phyloP scores from a whole-genome alignment of 2,113 vertebrate genomes.

The Thymallus thymallus region DNA sequence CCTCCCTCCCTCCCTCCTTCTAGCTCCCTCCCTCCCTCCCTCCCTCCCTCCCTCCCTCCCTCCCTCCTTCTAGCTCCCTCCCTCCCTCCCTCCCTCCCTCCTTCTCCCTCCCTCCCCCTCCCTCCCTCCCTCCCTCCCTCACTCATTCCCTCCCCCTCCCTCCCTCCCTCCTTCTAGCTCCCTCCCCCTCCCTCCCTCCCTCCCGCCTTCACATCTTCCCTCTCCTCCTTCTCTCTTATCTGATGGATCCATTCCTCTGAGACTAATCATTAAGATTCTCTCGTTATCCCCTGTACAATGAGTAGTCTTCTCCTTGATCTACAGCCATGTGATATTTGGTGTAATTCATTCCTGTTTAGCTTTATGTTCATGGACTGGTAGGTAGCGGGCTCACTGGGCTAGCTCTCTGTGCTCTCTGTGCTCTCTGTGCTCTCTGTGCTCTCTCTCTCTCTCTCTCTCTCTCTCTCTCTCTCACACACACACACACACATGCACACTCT shows the following conservation, averaged over 20 bases:
- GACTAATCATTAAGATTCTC: slow-evolving; percentile 66
- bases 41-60: no score
- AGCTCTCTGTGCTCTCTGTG: background rate
- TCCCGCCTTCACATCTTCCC: no score
- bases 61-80: slow-evolving; percentile 29
- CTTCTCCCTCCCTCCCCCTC: slow-evolving; percentile 24
- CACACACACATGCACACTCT: no score
- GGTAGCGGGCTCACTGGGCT: slow-evolving; percentile 1
- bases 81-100: slow-evolving; percentile 13
- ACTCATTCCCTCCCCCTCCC: slow-evolving; percentile 34
- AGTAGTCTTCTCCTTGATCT: slow-evolving; percentile 60
- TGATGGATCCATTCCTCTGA: slow-evolving; percentile 53
- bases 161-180: slow-evolving; percentile 1
- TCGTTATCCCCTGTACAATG: slow-evolving; percentile 50
- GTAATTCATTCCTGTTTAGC: slow-evolving; percentile 71
- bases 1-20: slow-evolving; percentile 17
- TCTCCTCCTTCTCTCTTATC: slow-evolving; percentile 25
- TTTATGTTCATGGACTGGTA: slow-evolving; percentile 62
- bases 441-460: background rate
- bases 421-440: no score
- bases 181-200: no score
- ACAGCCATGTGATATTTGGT: slow-evolving; percentile 66
- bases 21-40: slow-evolving; percentile 18
- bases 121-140: no score
- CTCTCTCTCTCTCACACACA: no score